phyloP scores from a whole-genome alignment of 2,888 invertebrate genomes.

The Druceiella hillmani region DNA sequence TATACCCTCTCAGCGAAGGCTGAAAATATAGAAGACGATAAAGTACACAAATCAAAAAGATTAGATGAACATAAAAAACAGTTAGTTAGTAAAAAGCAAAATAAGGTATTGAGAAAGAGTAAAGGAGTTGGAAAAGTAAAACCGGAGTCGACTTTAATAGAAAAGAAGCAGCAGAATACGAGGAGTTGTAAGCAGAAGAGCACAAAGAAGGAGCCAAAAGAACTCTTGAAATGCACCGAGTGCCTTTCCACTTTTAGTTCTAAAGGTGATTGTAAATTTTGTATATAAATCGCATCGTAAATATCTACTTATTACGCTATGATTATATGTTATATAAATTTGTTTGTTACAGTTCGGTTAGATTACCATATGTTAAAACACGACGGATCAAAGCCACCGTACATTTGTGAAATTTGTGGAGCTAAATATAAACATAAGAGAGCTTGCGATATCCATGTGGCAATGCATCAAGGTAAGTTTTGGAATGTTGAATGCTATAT shows the following conservation, averaged over 20 bases:
- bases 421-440: constrained; percentile 58
- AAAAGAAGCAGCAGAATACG: too few relatives aligned
- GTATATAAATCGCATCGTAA: not conserved
- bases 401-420: constrained; percentile 54
- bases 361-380: constrained; percentile 42
- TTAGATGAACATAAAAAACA: too few relatives aligned
- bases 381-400: constrained; percentile 44
- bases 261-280: constrained; percentile 11
- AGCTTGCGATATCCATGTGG: constrained; percentile 56
- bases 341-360: constrained; percentile 33
- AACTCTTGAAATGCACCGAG: constrained; percentile 15
- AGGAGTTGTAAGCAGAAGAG: too few relatives aligned
- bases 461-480: constrained; percentile 47
- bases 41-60: too few relatives aligned
- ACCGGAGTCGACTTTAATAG: too few relatives aligned
- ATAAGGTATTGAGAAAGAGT: too few relatives aligned
- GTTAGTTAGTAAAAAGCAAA: too few relatives aligned
- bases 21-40: too few relatives aligned
- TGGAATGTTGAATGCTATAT: too few relatives aligned
- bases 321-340: too few relatives aligned
- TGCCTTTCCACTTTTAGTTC: constrained; percentile 16
- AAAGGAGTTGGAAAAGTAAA: too few relatives aligned
- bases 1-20: too few relatives aligned
- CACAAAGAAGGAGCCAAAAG: constrained; percentile 8
- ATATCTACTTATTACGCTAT: not conserved